Evolutionary conservation across 1,140 invertebrate genomes (phyloP), one percentile per base, ranked within the genome.

Genomic region (Uloborus diversus): DNA sequence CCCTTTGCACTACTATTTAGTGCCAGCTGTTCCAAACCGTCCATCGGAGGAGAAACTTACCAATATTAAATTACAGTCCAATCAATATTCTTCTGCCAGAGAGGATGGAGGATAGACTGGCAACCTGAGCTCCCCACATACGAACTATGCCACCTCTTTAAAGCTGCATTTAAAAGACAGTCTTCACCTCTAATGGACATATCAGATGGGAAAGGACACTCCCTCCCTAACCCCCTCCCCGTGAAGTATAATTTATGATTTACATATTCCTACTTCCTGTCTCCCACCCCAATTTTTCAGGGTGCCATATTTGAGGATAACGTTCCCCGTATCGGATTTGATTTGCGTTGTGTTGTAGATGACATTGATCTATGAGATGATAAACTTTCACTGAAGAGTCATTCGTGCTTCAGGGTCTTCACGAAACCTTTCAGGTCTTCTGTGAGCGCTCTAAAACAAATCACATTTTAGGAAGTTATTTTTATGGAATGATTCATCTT

Each of bases 11-110:
- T 20, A 0, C n/a, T 23, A 5, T 68, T 68, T 68, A 68, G 30
- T 51, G 51, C 47, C 64, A 49, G 37, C 73, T 76, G 61, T 65
- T 56, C 49, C 61, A 28, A 37, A 62, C 59, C 59, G 37, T 33
- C 59, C 30, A 33, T 4, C 59, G 53, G 13, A 56, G 53, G 32
- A 53, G 49, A 57, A 75, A 64, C 61, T 76, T 42, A 76, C 61
- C 73, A 61, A 76, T 76, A 76, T 76, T 76, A 64, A 76, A 76
- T 76, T 76, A 76, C 73, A 56, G 42, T 76, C 56, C 73, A 65
- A 76, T 76, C 73, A 76, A 76, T 76, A 76, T 35, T 65, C 73
- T 47, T 75, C 70, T 28, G n/a, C 66, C 61, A n/a, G 59, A n/a
- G 53, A 17, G 13, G 68, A 33, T 20, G 17, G 51, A 27, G 33